Conservation (phyloP, 2,113 vertebrate species). For the Tragelaphus buxtoni region DNA sequence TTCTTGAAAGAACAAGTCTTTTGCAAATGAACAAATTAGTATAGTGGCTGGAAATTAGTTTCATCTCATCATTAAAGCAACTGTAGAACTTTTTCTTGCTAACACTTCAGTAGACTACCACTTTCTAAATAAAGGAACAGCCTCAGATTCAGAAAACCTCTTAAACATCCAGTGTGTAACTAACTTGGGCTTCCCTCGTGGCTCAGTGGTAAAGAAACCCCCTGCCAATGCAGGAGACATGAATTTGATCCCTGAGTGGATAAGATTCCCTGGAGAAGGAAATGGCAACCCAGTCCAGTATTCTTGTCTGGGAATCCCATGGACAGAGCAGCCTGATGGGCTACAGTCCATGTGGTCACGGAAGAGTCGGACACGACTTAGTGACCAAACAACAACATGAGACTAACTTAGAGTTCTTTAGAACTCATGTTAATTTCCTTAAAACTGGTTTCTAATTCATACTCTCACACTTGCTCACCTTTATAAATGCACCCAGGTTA, state of each 20-base stretch:
- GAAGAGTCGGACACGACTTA: neutral
- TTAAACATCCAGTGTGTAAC: neutral
- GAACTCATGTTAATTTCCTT: constrained; percentile 4
- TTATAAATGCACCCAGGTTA: neutral
- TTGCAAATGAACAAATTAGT: neutral
- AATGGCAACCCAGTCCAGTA: neutral
- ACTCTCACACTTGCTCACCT: neutral
- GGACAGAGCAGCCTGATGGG: neutral
- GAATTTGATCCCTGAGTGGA: neutral
- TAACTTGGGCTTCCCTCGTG: neutral
- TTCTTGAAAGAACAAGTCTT: constrained; percentile 1
- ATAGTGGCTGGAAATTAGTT: neutral
- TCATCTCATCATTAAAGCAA: neutral
- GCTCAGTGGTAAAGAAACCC: neutral
- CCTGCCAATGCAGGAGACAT: neutral
- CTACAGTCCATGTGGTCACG: neutral
- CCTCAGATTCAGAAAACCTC: constrained; percentile 17
- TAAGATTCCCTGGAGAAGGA: neutral
- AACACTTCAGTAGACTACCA: neutral
- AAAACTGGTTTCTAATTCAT: constrained; percentile 3
- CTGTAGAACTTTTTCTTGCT: neutral
- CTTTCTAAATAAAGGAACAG: constrained; percentile 13
- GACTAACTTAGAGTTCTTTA: constrained; percentile 28
- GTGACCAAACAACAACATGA: neutral
- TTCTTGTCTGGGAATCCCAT: neutral